These are phyloP conservation scores for Scaptomyza parva DNA, from an alignment of 2,888 invertebrate genomes.

Conservation along the genomic window DNA sequence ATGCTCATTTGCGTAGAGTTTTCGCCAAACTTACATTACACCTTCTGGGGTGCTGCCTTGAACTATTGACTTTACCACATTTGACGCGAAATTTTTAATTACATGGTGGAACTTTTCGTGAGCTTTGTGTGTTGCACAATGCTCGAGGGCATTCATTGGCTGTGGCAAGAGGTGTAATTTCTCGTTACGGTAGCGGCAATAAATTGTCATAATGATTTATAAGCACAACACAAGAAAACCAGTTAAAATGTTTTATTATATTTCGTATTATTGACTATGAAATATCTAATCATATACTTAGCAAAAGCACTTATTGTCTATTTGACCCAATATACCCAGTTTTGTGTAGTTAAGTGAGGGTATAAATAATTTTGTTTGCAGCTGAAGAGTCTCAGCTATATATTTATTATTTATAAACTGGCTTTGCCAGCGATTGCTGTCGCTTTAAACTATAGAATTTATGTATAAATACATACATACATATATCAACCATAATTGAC, in stretches of 20 bases:
- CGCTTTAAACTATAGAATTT: constrained; percentile 15
- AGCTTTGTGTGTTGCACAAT: constrained; percentile 57
- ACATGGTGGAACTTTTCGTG: constrained; percentile 36
- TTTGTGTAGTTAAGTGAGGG: not conserved
- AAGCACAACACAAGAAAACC: constrained; percentile 23
- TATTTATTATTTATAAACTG: constrained; percentile 24
- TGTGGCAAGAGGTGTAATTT: constrained; percentile 34
- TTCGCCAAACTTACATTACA: constrained; percentile 32
- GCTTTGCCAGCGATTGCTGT: constrained; percentile 26
- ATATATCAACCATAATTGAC: constrained; percentile 66
- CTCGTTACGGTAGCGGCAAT: constrained; percentile 66
- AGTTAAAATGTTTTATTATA: not conserved
- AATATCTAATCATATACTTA: constrained; percentile 3
- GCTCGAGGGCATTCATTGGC: constrained; percentile 12
- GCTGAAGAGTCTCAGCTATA: constrained; percentile 15
- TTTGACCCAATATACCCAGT: constrained; percentile 9
- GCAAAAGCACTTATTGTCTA: not conserved
- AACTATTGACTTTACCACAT: constrained; percentile 64
- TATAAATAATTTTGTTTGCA: constrained; percentile 25
- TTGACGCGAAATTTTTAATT: constrained; percentile 68
- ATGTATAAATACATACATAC: constrained; percentile 15
- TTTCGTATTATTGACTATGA: constrained; percentile 6
- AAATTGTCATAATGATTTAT: constrained; percentile 72
- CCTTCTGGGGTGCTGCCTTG: constrained; percentile 56
- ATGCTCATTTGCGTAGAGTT: constrained; percentile 42